Evolutionary conservation across 2,888 invertebrate species (phyloP).

Genomic region (Parnassius glacialis): DNA sequence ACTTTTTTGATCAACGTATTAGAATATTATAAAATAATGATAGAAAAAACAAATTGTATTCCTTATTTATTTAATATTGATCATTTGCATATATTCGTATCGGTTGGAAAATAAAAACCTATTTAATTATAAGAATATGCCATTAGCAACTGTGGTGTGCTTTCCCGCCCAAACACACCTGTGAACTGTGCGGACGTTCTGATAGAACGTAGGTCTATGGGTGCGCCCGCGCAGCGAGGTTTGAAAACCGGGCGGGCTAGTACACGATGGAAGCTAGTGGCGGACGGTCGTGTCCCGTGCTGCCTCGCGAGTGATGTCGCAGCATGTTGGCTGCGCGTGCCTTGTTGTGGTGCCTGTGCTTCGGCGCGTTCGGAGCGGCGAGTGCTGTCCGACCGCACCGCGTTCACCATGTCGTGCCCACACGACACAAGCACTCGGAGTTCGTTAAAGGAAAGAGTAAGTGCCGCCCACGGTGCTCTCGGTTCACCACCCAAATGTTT

Average conservation of each 20-base stretch:
- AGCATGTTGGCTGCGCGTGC: slow-evolving; percentile 72
- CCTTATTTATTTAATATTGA: no score
- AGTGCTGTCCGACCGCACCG: slow-evolving; percentile 55
- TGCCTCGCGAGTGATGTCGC: slow-evolving; percentile 72
- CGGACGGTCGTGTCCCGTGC: slow-evolving; percentile 63
- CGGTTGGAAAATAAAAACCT: no score
- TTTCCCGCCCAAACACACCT: slow-evolving; percentile 48
- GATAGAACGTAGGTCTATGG: slow-evolving; percentile 45
- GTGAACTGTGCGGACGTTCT: slow-evolving; percentile 35
- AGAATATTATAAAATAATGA: no score
- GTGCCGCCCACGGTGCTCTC: slow-evolving; percentile 62
- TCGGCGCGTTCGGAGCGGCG: slow-evolving; percentile 47
- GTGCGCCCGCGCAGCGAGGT: slow-evolving; percentile 64
- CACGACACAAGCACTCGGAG: slow-evolving; percentile 80
- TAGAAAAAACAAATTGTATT: no score
- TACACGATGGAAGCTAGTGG: slow-evolving; percentile 70
- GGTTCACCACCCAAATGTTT: slow-evolving; percentile 24
- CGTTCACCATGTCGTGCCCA: slow-evolving; percentile 54
- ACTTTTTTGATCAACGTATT: no score
- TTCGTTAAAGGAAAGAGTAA: slow-evolving; percentile 91
- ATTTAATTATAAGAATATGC: background rate
- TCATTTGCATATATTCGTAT: no score
- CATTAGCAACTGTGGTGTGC: background rate
- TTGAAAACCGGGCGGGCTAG: slow-evolving; percentile 61
- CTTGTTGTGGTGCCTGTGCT: slow-evolving; percentile 67